Base-by-base conservation (phyloP, 2,888 invertebrate genomes). In the Sphaerophoria taeniata region DNA sequence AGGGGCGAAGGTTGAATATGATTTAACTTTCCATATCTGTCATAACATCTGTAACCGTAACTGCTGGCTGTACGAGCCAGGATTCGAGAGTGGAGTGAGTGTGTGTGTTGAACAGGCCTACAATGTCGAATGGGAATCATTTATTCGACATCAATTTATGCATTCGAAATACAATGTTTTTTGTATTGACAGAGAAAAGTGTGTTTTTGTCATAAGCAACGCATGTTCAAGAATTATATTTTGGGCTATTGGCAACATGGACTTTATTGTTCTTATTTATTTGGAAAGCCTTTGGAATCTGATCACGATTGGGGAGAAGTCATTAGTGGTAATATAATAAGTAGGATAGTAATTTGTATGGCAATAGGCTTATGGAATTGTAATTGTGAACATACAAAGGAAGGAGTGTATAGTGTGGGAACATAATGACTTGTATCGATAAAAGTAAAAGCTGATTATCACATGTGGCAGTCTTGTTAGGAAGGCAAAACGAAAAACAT, bases 251-350 rank as follows among this genome's bases (percentile, higher is more conserved):
- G 3, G 36, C 31, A 5, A 12, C 12, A 9, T 56, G n/a, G 31
- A 39, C 31, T n/a, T 24, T 53, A 33, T 51, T 34, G 11, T 11
- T 51, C 34, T n/a, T 49, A 49, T 49, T 12, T 58, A 58, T 36
- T 67, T 55, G 55, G 14, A 60, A 39, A 36, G 49, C 16, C 53
- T 67, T 67, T 53, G 51, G 53, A 67, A 24, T 53, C n/a, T n/a
- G 67, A 67, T 67, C 51, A 67, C 9, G 67, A 53, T 61, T 61
- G 24, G 39, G 36, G n/a, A 39, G 24, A 6, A 43, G 67, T 56
- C 69, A 73, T 78, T 78, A 72, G 67, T 60, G 58, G 16, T 34
- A 75, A 80, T 84, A 69, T 55, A 71, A 75, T 84, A 72, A 75
- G 58, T 71, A 69, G 61, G 78, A 74, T 60, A 78, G 74, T 67